Percentiles rank a stretch among this genome's conserved stretches.
phyloP scores from a whole-genome alignment of 2,888 invertebrate genomes.

The Rhagonycha fulva region DNA sequence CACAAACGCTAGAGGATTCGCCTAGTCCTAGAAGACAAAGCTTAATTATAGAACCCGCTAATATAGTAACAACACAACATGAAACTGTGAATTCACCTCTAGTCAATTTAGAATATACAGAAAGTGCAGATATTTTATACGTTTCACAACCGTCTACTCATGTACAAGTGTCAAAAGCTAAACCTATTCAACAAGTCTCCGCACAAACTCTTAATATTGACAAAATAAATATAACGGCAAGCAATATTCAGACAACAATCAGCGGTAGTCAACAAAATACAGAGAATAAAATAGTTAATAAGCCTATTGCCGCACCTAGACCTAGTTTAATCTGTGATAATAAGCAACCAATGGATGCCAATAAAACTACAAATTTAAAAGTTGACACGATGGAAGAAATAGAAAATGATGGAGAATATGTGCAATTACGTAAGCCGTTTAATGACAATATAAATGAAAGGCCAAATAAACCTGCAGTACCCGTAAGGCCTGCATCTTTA shows the following conservation, averaged over 20 bases:
- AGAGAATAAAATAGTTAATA: constrained; percentile 33
- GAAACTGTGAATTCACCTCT: constrained; percentile 46
- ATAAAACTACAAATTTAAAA: constrained; percentile 34
- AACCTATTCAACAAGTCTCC: constrained; percentile 48
- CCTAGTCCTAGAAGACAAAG: constrained; percentile 29
- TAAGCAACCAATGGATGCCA: constrained; percentile 33
- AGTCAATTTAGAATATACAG: constrained; percentile 61
- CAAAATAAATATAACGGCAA: constrained; percentile 55
- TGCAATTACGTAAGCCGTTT: constrained; percentile 58
- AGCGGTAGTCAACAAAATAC: constrained; percentile 27
- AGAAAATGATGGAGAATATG: constrained; percentile 49
- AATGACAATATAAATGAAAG: constrained; percentile 51
- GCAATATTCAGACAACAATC: constrained; percentile 50
- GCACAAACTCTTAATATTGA: constrained; percentile 57
- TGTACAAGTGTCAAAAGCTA: constrained; percentile 39
- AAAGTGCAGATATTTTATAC: constrained; percentile 43
- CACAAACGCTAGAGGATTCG: not conserved
- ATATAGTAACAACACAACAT: constrained; percentile 35
- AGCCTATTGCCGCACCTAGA: constrained; percentile 62
- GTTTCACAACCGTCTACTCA: constrained; percentile 34
- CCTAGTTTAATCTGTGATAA: constrained; percentile 42
- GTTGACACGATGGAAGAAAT: constrained; percentile 42
- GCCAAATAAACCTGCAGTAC: constrained; percentile 75
- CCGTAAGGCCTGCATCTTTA: constrained; percentile 76
- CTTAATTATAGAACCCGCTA: constrained; percentile 44